Evolutionary conservation across 1,140 invertebrate genomes (phyloP).

Genomic region (Rhopalosiphum padi): DNA sequence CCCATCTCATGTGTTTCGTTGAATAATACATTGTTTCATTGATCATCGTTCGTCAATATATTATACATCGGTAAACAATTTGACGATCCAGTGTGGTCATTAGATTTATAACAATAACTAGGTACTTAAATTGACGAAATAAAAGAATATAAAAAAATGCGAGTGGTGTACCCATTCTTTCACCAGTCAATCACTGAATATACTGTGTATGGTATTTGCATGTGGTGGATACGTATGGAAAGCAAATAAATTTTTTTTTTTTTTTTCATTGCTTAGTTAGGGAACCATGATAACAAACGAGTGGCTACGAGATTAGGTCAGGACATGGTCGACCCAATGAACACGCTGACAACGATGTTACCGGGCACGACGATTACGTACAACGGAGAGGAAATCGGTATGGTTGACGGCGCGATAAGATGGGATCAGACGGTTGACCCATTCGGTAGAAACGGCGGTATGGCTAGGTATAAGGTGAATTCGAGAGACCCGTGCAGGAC

Average conservation of each 20-base stretch:
- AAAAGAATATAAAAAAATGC: no score
- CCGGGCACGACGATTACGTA: slow-evolving; percentile 79
- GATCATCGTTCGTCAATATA: neutral
- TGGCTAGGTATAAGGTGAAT: slow-evolving; percentile 64
- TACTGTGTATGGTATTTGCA: neutral
- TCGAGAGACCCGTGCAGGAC: slow-evolving; percentile 73
- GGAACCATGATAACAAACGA: slow-evolving; percentile 78
- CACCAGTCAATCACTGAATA: no score
- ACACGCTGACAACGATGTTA: slow-evolving; percentile 76
- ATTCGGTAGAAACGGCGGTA: slow-evolving; percentile 61
- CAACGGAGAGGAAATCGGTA: slow-evolving; percentile 81
- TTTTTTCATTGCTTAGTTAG: no score
- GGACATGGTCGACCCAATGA: slow-evolving; percentile 74
- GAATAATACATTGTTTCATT: neutral
- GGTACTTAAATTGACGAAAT: no score
- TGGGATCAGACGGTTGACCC: slow-evolving; percentile 68
- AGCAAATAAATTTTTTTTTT: no score
- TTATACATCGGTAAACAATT: no score
- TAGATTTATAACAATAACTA: neutral
- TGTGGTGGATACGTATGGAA: no score
- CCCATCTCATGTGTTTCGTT: no score
- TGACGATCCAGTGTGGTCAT: neutral
- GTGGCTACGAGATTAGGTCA: slow-evolving; percentile 72
- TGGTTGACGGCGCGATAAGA: slow-evolving; percentile 71
- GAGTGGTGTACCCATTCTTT: neutral